These are phyloP conservation scores for Ploceus nigricollis DNA, from an alignment of 2,113 vertebrate species.

Conservation along the genomic window DNA sequence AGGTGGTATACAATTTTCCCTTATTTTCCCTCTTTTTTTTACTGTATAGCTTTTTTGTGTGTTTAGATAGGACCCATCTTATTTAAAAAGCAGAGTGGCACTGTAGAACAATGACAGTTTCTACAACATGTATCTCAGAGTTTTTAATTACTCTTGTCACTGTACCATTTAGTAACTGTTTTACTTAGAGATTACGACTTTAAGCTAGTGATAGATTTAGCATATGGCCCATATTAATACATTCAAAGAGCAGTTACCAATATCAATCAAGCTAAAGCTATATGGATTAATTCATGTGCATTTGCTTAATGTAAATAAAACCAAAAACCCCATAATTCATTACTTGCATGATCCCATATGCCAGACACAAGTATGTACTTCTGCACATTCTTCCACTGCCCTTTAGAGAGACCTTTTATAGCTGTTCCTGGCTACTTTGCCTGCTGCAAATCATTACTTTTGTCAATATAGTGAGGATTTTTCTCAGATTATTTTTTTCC, in stretches of 20 bases:
- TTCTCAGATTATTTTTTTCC: neutral
- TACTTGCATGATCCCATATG: neutral
- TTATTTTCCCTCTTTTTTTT: neutral
- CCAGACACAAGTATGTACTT: neutral
- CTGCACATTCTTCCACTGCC: neutral
- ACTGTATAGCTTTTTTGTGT: neutral
- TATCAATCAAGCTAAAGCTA: slow-evolving; percentile 35
- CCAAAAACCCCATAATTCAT: neutral
- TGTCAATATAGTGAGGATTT: neutral
- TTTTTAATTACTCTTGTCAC: slow-evolving; percentile 3
- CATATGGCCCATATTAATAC: slow-evolving; percentile 32
- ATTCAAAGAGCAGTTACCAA: slow-evolving; percentile 51
- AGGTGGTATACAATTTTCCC: slow-evolving; percentile 49
- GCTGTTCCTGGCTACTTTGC: neutral
- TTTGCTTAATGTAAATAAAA: neutral
- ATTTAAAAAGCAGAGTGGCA: neutral
- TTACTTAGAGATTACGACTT: neutral
- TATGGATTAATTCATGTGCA: neutral
- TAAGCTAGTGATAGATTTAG: neutral
- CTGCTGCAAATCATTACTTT: neutral
- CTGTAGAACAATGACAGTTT: neutral
- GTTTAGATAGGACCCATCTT: neutral
- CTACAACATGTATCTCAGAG: neutral
- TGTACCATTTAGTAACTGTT: slow-evolving; percentile 4
- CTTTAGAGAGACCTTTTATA: neutral